These are phyloP conservation scores for Crax fasciolata DNA, from an alignment of 2,797 vertebrate species.

Conservation along the genomic window DNA sequence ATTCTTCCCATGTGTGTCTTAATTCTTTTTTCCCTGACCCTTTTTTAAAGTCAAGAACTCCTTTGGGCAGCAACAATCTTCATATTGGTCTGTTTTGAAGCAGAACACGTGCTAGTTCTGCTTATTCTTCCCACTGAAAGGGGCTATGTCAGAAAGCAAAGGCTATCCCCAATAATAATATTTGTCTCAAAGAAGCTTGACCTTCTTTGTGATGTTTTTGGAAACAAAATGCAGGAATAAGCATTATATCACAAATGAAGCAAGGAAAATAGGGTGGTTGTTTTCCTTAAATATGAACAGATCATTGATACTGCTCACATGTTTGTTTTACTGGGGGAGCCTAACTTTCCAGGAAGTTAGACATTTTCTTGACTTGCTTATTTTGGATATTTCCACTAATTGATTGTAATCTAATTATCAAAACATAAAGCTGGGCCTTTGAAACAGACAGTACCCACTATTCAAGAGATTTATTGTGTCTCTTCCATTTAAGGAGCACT, in stretches of 20 bases:
- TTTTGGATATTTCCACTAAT: constrained; percentile 44
- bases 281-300: constrained; percentile 20
- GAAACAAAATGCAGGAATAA: constrained; percentile 28
- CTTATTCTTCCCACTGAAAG: background rate
- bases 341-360: constrained; percentile 18
- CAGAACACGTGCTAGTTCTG: fast-evolving
- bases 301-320: background rate
- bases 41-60: background rate
- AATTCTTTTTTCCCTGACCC: background rate
- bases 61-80: background rate
- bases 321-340: constrained; percentile 13
- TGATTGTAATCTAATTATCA: constrained; percentile 27
- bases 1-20: background rate
- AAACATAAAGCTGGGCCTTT: background rate
- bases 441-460: background rate
- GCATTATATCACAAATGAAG: background rate
- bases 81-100: background rate
- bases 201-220: constrained; percentile 21
- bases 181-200: constrained; percentile 25
- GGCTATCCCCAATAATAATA: background rate
- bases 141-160: background rate
- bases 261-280: background rate
- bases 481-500: background rate
- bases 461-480: background rate
- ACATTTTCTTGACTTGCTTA: constrained; percentile 10